Conservation (phyloP, 2,888 invertebrate species). For the Cheilosia scutellata region DNA sequence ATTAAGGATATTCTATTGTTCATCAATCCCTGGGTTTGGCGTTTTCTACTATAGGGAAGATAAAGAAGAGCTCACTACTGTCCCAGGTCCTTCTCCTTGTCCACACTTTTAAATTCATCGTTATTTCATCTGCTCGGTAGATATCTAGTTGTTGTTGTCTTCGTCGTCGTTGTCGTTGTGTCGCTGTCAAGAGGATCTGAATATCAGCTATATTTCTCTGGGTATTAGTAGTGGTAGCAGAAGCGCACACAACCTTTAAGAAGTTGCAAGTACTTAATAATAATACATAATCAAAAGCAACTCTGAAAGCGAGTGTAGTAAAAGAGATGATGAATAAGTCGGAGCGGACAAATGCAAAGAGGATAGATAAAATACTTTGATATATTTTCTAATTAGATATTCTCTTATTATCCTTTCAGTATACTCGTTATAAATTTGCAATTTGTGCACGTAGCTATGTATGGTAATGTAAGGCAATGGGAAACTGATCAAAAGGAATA, state of each 20-base stretch:
- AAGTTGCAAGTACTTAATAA: constrained; percentile 64
- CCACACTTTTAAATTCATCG: constrained; percentile 66
- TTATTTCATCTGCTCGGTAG: constrained; percentile 43
- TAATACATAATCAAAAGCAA: constrained; percentile 54
- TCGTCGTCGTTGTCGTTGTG: constrained; percentile 20
- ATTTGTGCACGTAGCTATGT: constrained; percentile 22
- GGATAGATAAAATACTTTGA: constrained; percentile 59
- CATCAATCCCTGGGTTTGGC: constrained; percentile 74
- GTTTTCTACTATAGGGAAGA: constrained; percentile 25
- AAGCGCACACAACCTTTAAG: constrained; percentile 53
- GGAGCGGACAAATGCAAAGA: neutral
- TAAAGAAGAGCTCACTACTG: constrained; percentile 23
- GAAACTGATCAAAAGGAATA: constrained; percentile 58
- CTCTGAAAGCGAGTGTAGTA: constrained; percentile 2
- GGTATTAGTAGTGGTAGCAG: neutral
- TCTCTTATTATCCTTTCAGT: constrained; percentile 66
- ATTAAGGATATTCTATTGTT: constrained; percentile 75
- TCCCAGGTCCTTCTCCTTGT: constrained; percentile 36
- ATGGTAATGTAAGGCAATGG: constrained; percentile 34
- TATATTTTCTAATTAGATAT: constrained; percentile 73
- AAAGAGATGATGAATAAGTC: neutral
- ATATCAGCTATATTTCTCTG: constrained; percentile 9
- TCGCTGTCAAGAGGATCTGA: constrained; percentile 40
- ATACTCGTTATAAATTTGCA: constrained; percentile 59
- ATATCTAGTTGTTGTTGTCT: constrained; percentile 9